phyloP scores from a whole-genome alignment of 2,888 invertebrate genomes.

The Pilophorus perplexus region DNA sequence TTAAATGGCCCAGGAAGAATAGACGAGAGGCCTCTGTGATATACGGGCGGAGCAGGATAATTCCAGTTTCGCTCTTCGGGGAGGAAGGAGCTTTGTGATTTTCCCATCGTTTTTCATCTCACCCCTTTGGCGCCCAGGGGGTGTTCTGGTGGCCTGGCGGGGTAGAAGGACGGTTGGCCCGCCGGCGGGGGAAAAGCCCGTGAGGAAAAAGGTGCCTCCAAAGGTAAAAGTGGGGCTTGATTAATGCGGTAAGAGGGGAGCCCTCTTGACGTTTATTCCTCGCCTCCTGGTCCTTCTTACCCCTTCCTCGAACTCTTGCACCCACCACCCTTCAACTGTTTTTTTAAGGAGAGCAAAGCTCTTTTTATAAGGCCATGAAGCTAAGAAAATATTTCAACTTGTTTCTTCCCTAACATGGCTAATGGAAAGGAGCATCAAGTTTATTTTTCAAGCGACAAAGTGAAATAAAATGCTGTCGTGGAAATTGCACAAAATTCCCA shows the following conservation, averaged over 20 bases:
- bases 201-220: no score
- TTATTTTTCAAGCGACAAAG: neutral
- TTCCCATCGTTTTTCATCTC: no score
- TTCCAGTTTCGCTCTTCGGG: no score
- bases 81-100: no score
- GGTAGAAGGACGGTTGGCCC: no score
- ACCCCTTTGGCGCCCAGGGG: no score
- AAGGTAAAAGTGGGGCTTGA: neutral
- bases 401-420: neutral
- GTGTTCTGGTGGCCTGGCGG: no score
- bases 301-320: neutral
- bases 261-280: constrained; percentile 10
- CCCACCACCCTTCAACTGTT: neutral
- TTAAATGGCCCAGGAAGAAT: constrained; percentile 3
- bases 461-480: no score
- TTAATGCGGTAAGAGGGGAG: constrained; percentile 8
- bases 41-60: no score
- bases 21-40: constrained; percentile 8
- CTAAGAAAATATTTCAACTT: neutral
- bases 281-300: neutral
- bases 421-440: constrained; percentile 2
- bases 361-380: neutral
- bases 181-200: no score
- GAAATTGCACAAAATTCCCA: no score
- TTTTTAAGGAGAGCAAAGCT: neutral